Evolutionary conservation across 1,140 invertebrate genomes (phyloP).

Genomic region (Listronotus oregonensis): DNA sequence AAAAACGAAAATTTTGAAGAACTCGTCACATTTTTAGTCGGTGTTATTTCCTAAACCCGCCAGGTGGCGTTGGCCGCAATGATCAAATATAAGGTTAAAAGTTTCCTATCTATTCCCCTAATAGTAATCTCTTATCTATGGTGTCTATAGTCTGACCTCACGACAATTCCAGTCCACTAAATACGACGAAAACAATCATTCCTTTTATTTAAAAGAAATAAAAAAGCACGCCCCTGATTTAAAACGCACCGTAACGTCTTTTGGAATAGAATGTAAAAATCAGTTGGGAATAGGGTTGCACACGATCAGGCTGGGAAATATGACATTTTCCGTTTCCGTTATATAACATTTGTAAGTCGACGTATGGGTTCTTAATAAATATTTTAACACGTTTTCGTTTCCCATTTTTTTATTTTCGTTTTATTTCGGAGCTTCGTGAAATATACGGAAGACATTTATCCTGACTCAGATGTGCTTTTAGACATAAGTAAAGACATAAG

Average conservation of each 20-base stretch:
- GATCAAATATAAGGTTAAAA: no score
- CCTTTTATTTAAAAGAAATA: no score
- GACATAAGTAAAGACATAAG: constrained; percentile 15
- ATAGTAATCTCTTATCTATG: no score
- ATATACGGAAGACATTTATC: constrained; percentile 32
- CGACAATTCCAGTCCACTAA: no score
- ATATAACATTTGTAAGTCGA: constrained; percentile 31
- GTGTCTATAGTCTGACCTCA: no score
- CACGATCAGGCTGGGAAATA: constrained; percentile 26
- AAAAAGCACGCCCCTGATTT: neutral
- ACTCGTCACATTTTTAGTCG: no score
- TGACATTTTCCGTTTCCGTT: constrained; percentile 22
- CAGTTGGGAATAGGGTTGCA: constrained; percentile 21
- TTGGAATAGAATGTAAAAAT: constrained; percentile 15
- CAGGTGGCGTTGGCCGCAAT: no score
- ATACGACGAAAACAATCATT: no score
- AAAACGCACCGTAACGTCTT: constrained; percentile 5
- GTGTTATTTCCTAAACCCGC: no score
- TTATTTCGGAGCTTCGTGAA: constrained; percentile 17
- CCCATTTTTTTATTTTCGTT: constrained; percentile 23
- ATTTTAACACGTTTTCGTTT: constrained; percentile 31
- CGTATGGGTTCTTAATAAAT: constrained; percentile 31
- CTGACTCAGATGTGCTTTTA: constrained; percentile 25
- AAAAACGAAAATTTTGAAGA: no score
- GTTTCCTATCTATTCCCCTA: no score